phyloP scores from a whole-genome alignment of 1,140 invertebrate genomes.

The Proctacanthus coquilletti region DNA sequence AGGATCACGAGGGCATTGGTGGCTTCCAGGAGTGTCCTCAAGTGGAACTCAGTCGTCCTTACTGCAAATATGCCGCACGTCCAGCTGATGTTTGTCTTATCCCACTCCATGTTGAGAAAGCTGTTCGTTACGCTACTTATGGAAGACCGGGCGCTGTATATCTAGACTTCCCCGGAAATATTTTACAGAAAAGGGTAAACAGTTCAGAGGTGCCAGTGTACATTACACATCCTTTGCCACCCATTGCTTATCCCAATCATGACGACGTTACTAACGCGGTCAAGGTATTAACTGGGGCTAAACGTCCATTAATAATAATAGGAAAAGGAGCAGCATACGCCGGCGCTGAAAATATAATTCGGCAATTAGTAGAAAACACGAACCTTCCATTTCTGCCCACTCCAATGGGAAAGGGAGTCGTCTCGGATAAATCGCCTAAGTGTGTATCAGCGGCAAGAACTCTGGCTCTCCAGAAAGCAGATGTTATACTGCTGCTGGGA shows the following conservation, averaged over 20 bases:
- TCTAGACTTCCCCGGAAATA: conserved; percentile 77
- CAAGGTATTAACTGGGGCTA: conserved; percentile 48
- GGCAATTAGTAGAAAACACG: conserved; percentile 49
- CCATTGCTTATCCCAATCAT: conserved; percentile 50
- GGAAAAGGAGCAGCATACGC: conserved; percentile 87
- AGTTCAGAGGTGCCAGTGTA: conserved; percentile 18
- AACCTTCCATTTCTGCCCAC: conserved; percentile 82
- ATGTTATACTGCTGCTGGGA: conserved; percentile 77
- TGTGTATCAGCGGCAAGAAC: conserved; percentile 79
- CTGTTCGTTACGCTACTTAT: conserved; percentile 63
- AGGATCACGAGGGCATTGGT: conserved; percentile 84
- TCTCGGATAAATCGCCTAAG: conserved; percentile 59
- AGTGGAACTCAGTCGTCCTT: conserved; percentile 67
- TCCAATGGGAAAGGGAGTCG: conserved; percentile 94
- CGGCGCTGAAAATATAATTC: conserved; percentile 53
- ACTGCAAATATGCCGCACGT: conserved; percentile 80
- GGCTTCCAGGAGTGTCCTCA: conserved; percentile 93
- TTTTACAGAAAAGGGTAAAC: conserved; percentile 40
- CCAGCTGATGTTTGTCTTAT: conserved; percentile 69
- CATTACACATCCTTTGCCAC: conserved; percentile 37
- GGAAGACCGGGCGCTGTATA: conserved; percentile 82
- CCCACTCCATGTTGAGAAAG: conserved; percentile 85
- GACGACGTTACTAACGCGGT: conserved; percentile 49
- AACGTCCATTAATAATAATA: conserved; percentile 76
- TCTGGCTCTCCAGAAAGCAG: conserved; percentile 67